Percentiles rank a stretch among this genome's conserved stretches.
phyloP scores from a whole-genome alignment of 37 sponge, comb jelly and placozoan genomes.

The Agelas oroides region DNA sequence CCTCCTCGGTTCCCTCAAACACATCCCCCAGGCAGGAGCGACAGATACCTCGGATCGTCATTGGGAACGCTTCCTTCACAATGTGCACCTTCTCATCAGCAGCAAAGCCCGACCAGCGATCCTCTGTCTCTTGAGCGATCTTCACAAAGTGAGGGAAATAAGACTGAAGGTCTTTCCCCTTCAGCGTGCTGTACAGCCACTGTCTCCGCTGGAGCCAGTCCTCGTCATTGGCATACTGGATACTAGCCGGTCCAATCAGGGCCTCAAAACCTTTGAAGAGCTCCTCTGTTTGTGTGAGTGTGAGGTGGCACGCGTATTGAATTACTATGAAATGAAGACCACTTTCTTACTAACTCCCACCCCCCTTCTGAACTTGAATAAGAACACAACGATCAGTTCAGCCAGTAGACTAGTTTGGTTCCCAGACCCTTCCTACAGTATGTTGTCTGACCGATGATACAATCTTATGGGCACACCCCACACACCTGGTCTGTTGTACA shows the following conservation, averaged over 20 bases:
- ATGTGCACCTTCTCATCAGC: constrained; percentile 40
- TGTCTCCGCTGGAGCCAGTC: constrained; percentile 49
- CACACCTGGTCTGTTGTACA: constrained; percentile 83
- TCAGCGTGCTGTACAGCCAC: constrained; percentile 40
- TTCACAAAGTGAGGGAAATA: constrained; percentile 60
- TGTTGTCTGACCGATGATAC: too few species aligned
- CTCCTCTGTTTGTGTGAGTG: constrained; percentile 19
- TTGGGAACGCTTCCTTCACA: constrained; percentile 43
- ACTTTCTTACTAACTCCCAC: too few species aligned
- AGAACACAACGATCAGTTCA: too few species aligned
- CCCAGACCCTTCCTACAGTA: too few species aligned
- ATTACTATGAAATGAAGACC: too few species aligned
- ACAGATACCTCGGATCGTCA: constrained; percentile 79
- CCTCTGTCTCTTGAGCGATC: constrained; percentile 47
- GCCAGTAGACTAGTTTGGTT: too few species aligned
- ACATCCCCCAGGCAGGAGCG: constrained; percentile 65
- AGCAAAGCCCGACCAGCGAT: neutral
- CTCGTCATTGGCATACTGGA: constrained; percentile 64
- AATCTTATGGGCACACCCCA: neutral
- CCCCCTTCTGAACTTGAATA: too few species aligned
- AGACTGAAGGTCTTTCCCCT: constrained; percentile 45
- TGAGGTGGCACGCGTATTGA: too few species aligned
- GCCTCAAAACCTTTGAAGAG: constrained; percentile 56
- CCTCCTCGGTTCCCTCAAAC: constrained; percentile 53
- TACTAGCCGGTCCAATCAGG: constrained; percentile 53